Conservation (phyloP, 2,113 vertebrate genomes). For the Anhinga anhinga region DNA sequence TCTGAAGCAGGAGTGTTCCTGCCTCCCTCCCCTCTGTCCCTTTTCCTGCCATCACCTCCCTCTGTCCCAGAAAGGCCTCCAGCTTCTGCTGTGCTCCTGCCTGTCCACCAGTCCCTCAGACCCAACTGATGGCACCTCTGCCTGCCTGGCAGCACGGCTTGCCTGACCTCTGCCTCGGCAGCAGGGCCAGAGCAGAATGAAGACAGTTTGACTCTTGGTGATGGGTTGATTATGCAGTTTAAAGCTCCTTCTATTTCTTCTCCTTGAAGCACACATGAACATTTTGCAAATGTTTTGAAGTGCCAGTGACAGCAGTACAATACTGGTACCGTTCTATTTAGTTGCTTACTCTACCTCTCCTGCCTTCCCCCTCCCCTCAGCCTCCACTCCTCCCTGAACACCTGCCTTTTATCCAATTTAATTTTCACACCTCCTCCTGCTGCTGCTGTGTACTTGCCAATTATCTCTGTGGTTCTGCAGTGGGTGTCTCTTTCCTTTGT, state of each 20-base stretch:
- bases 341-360: not conserved
- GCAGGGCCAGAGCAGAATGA: not conserved
- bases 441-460: not conserved
- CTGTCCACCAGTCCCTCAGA: not conserved
- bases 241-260: not conserved
- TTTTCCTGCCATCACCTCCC: not conserved
- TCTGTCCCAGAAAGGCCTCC: not conserved
- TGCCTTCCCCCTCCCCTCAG: not conserved
- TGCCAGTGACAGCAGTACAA: not conserved
- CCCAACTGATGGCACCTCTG: rapidly evolving
- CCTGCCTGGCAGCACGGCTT: not conserved
- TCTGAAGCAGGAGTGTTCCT: not conserved
- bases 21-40: not conserved
- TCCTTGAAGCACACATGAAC: not conserved
- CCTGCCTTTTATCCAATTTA: conserved; percentile 60
- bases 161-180: not conserved
- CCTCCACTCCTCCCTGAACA: not conserved
- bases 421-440: conserved; percentile 60
- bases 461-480: not conserved
- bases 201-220: not conserved
- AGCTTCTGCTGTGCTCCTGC: not conserved
- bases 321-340: not conserved
- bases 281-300: not conserved
- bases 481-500: not conserved
- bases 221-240: not conserved